A percentile compares a stretch with the other conserved stretches of the same genome.
These are phyloP conservation scores for Oncorhynchus mykiss DNA, from an alignment of 2,113 vertebrate genomes.

Conservation along the genomic window DNA sequence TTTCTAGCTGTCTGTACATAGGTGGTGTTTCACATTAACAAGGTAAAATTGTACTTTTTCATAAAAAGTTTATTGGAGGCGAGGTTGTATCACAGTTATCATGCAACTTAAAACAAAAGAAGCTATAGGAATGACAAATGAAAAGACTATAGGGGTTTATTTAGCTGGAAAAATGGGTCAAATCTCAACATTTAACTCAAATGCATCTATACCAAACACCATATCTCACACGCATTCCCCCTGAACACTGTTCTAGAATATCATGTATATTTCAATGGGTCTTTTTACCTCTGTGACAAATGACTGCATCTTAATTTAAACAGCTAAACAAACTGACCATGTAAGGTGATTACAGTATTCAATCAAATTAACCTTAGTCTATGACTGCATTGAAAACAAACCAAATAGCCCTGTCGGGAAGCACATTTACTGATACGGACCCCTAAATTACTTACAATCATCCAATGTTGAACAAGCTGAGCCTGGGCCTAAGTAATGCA, in stretches of 20 bases:
- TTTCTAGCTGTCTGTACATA: no score
- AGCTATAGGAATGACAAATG: slow-evolving; percentile 46
- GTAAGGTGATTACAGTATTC: neutral
- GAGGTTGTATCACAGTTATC: slow-evolving; percentile 29
- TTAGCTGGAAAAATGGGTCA: slow-evolving; percentile 28
- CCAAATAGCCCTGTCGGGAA: no score
- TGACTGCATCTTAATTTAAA: slow-evolving; percentile 26
- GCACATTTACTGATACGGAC: no score
- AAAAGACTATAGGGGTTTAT: slow-evolving; percentile 15
- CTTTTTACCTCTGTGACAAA: slow-evolving; percentile 19
- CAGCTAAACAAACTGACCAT: slow-evolving; percentile 25
- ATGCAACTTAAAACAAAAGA: slow-evolving; percentile 54
- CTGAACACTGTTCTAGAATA: slow-evolving; percentile 12
- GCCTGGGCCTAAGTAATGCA: no score
- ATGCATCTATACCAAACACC: slow-evolving; percentile 31
- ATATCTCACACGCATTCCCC: neutral
- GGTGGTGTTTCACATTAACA: no score
- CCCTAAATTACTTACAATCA: no score
- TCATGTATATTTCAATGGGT: slow-evolving; percentile 28
- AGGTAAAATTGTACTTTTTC: slow-evolving; percentile 39
- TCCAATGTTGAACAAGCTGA: no score
- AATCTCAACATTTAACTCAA: slow-evolving; percentile 22
- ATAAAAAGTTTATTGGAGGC: slow-evolving; percentile 77
- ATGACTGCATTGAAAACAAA: no score
- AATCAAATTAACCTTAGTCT: no score